Evolutionary conservation across 2,888 invertebrate genomes (phyloP), one percentile per base, ranked within the genome.

Genomic region (Luperina testacea): DNA sequence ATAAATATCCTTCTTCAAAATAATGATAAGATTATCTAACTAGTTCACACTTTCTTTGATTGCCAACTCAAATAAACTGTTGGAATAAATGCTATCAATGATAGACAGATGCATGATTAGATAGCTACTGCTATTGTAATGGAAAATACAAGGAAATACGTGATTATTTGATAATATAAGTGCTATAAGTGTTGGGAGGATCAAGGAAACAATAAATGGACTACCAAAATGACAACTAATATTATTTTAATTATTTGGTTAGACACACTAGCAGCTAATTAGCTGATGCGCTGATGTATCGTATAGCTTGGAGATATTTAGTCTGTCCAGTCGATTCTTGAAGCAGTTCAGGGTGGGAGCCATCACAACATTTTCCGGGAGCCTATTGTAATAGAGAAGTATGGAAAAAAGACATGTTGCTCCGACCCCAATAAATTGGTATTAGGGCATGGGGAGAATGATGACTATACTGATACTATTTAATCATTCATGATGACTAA

Each of bases 71-170:
- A 78, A 70, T 13, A 48, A 69, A 73, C 59, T 78, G 75, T 77
- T 75, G 27, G 61, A 73, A 81, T 68, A 78, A 70, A 75, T 78
- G 59, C 27, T 80, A 80, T 78, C 78, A 72, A 63, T 76, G 81
- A 82, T 82, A 83, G 53, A 78, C 75, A 77, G 87, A 82, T 85
- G 17, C 5, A 51, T 72, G 88, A 88, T 87, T 72, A 88, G 88
- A 85, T 85, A 71, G 57, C 42, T 45, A 64, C 48, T 13, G 68
- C 72, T 74, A 78, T 75, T 80, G 27, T 85, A 67, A 70, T 67
- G 77, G 79, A 80, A 81, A 84, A 80, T 68, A 72, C n/a, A 72
- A 80, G 77, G 81, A 75, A 81, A 81, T 82, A 82, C n/a, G 81
- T 80, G 87, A 84, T 86, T 80, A 77, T 77, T 77, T 74, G 17